Evolutionary conservation across 1,140 invertebrate genomes (phyloP).

Genomic region (Myzus persicae): DNA sequence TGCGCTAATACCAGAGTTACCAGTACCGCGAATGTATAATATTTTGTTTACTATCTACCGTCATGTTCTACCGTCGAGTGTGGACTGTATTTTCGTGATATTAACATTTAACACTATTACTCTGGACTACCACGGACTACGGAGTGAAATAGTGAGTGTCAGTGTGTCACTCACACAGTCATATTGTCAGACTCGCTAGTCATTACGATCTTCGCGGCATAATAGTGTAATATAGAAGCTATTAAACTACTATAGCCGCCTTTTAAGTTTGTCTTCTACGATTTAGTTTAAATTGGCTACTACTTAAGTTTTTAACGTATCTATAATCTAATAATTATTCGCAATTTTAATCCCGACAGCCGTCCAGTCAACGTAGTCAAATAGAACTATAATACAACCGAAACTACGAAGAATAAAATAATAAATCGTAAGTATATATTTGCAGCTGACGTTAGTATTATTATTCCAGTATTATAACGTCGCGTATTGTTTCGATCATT

Average conservation of each 20-base stretch:
- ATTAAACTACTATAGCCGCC: background rate
- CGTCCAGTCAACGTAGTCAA: background rate
- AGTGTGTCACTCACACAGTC: background rate
- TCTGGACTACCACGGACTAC: too few species aligned
- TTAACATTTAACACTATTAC: too few species aligned
- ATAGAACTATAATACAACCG: background rate
- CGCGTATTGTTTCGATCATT: background rate
- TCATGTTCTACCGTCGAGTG: background rate
- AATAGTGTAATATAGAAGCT: too few species aligned
- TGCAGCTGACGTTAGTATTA: background rate
- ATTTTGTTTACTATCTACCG: slow-evolving; percentile 14
- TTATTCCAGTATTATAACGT: background rate
- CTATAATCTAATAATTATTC: background rate
- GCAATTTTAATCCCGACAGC: background rate
- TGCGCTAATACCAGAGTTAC: background rate
- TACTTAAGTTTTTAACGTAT: background rate
- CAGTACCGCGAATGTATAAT: background rate
- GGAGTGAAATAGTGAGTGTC: background rate
- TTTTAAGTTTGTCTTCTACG: background rate
- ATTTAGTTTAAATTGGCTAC: background rate
- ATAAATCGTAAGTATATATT: background rate
- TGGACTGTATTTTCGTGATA: background rate
- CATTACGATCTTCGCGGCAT: background rate
- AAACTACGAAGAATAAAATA: background rate
- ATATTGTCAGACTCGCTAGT: background rate